Evolutionary conservation across 2,797 vertebrate genomes (phyloP).

Genomic region (Decapterus maruadsi): DNA sequence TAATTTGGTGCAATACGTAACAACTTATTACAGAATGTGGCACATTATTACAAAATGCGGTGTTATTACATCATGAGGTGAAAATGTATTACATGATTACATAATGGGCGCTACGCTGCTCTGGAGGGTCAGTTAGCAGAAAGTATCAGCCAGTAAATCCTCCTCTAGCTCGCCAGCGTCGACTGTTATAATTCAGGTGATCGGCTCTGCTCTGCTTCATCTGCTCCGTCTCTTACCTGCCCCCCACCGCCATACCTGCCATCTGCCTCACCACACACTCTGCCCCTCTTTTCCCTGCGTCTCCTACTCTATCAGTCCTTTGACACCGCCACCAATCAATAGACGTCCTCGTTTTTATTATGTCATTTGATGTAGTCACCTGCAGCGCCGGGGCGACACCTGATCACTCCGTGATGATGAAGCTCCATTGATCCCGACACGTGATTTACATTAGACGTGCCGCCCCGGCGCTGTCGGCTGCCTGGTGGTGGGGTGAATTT

Average conservation of each 20-base stretch:
- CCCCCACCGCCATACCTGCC: slow-evolving; percentile 6
- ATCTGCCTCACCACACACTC: slow-evolving; percentile 44
- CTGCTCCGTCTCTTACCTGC: slow-evolving; percentile 32
- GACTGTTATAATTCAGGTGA: slow-evolving; percentile 65
- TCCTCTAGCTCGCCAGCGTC: slow-evolving; percentile 35
- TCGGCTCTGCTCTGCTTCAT: slow-evolving; percentile 46
- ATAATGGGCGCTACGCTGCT: not conserved
- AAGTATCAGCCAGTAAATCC: slow-evolving; percentile 45
- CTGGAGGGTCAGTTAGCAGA: slow-evolving; percentile 9
- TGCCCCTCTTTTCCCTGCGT: slow-evolving; percentile 43
- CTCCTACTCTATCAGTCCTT: slow-evolving; percentile 73
- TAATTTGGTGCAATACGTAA: too few relatives aligned
- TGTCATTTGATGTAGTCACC: slow-evolving; percentile 83
- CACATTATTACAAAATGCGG: too few relatives aligned
- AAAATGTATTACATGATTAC: too few relatives aligned
- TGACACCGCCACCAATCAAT: slow-evolving; percentile 72
- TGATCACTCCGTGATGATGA: slow-evolving; percentile 76
- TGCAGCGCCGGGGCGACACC: slow-evolving; percentile 69
- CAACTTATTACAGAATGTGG: too few relatives aligned
- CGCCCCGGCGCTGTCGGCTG: not conserved
- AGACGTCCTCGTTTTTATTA: slow-evolving; percentile 79
- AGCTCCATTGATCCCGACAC: slow-evolving; percentile 70
- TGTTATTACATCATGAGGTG: too few relatives aligned
- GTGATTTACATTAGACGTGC: slow-evolving; percentile 64
- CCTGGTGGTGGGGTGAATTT: slow-evolving; percentile 47